Conservation (phyloP, 2,113 vertebrate species). For the Chroicocephalus ridibundus region DNA sequence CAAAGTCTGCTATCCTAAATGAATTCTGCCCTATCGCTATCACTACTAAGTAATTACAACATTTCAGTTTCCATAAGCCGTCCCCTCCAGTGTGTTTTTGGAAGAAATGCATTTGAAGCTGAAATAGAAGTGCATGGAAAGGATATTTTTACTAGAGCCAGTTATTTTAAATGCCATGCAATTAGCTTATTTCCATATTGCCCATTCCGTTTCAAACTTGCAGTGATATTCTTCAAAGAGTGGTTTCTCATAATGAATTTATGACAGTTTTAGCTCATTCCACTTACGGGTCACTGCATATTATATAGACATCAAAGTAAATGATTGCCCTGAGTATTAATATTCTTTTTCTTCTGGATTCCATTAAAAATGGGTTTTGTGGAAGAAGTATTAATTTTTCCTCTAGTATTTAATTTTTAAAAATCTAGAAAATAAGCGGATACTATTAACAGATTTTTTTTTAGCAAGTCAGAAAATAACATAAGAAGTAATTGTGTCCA, state of each 20-base stretch:
- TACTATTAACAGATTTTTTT: neutral
- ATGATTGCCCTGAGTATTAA: slow-evolving; percentile 4
- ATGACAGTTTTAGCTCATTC: slow-evolving; percentile 38
- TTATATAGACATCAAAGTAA: slow-evolving; percentile 49
- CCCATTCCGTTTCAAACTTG: neutral
- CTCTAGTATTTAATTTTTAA: neutral
- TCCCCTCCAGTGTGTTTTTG: neutral
- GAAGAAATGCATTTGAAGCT: neutral
- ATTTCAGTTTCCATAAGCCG: neutral
- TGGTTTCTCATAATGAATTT: slow-evolving; percentile 45
- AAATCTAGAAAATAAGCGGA: neutral
- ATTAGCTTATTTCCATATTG: slow-evolving; percentile 23
- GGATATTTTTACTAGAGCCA: neutral
- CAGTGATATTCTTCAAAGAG: slow-evolving; percentile 43
- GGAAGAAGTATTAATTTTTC: neutral
- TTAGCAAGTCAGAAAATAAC: neutral
- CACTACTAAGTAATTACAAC: neutral
- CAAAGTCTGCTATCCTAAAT: neutral
- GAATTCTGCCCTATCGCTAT: neutral
- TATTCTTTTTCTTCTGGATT: slow-evolving; percentile 18
- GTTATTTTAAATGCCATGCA: neutral
- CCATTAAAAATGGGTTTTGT: neutral
- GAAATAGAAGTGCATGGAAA: neutral
- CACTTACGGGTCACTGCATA: neutral
- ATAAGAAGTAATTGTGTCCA: neutral